These are phyloP conservation scores for Amniataba percoides DNA, from an alignment of 2,797 vertebrate genomes.

Conservation along the genomic window DNA sequence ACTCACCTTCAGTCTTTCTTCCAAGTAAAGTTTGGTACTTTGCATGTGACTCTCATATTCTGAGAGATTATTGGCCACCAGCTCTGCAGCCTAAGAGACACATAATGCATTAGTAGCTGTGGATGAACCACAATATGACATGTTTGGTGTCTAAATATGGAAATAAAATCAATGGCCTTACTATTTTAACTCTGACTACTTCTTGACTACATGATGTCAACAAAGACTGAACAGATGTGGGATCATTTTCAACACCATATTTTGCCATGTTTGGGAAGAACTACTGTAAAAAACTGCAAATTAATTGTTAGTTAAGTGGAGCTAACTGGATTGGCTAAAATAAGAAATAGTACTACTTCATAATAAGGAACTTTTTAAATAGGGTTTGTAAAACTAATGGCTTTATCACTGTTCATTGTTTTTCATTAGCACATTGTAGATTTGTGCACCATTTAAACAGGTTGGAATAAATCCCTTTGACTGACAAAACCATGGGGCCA, in stretches of 20 bases:
- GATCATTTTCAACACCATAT: neutral
- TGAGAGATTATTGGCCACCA: constrained; percentile 88
- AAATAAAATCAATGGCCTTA: neutral
- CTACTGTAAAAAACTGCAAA: neutral
- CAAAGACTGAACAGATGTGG: neutral
- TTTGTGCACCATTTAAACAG: no score
- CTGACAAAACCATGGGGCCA: no score
- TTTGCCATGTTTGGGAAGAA: neutral
- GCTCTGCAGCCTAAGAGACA: constrained; percentile 90
- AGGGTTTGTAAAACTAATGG: neutral
- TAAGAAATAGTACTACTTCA: neutral
- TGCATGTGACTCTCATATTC: constrained; percentile 89
- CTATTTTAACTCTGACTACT: neutral
- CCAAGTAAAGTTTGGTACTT: constrained; percentile 89
- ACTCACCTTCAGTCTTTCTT: constrained; percentile 89
- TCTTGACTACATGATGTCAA: neutral
- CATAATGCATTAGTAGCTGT: neutral
- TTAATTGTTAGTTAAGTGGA: neutral
- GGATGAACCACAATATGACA: neutral
- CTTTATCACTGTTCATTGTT: neutral
- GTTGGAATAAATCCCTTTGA: no score
- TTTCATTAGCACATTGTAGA: neutral
- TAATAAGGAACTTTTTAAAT: no score
- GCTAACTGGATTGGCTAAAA: neutral
- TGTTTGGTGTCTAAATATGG: neutral